Evolutionary conservation across 2,888 invertebrate genomes (phyloP), one percentile per base, ranked within the genome.

Genomic region (Erpobdella octoculata): DNA sequence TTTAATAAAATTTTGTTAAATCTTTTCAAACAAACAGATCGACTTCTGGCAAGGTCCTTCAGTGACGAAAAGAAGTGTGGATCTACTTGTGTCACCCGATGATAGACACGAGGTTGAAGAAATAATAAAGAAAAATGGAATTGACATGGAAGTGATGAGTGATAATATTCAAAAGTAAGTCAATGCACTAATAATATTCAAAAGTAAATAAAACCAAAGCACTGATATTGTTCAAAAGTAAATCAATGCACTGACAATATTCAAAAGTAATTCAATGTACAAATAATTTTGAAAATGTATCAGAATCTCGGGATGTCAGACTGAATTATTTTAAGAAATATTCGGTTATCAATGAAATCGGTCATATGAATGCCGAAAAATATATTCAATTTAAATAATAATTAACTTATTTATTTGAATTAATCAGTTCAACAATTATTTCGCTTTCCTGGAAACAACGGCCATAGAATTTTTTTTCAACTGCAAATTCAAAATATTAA

Each of bases 31-130:
- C 18, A n/a, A n/a, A 15, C 65, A 73, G 73, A 66, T 72, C 31
- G 72, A 72, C 37, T 70, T 73, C 61, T 73, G 73, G 73, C 58
- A 64, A 18, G 38, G 38, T 1, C 73, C 73, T 4, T 41, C 48
- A 31, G 28, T 61, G n/a, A 53, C 69, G 1, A 61, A 64, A 4
- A 61, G 62, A 25, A 70, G 58, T 65, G 72, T 73, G 9, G 72
- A 72, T 62, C 70, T 73, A 28, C 66, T 69, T 9, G 66, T 73
- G 31, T 35, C 72, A 2, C 73, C 73, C 5, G 66, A 72, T 4
- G 33, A 58, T 6, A 37, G 59, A 9, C 66, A 70, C 15, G 46
- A 31, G 33, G 33, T 73, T 28, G n/a, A 46, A 2, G 58, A 31
- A 12, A 21, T 67, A 9, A 25, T 71, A 38, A 8, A 15, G 8